phyloP scores from a whole-genome alignment of 37 sponge, comb jelly and placozoan species.

The Cladorhizidae sp. region DNA sequence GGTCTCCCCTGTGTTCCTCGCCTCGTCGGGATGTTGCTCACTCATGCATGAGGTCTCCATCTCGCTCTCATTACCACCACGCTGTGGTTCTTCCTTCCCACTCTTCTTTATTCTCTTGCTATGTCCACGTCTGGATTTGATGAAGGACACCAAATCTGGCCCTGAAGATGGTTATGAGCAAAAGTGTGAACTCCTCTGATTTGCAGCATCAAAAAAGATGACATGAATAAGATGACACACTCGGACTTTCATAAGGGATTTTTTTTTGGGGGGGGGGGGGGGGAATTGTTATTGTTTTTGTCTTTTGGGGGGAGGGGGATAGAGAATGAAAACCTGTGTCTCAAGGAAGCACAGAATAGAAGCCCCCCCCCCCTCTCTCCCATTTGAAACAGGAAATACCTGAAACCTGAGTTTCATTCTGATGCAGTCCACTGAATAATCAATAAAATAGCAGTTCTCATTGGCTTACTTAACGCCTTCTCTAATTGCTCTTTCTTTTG shows the following conservation, averaged over 20 bases:
- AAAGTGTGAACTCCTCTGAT: neutral
- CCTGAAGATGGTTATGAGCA: constrained; percentile 5
- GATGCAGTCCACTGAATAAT: neutral
- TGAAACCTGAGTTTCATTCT: too few relatives aligned
- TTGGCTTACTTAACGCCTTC: constrained; percentile 38
- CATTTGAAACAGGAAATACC: too few relatives aligned
- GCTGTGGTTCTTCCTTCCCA: neutral
- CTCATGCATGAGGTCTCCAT: neutral
- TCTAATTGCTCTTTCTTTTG: constrained; percentile 57
- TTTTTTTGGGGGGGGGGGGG: too few relatives aligned
- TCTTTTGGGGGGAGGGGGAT: too few relatives aligned
- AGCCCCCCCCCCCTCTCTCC: too few relatives aligned
- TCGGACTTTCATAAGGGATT: neutral
- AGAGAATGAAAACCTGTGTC: too few relatives aligned
- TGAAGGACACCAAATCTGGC: constrained; percentile 48
- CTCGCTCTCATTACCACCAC: neutral
- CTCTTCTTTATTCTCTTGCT: neutral
- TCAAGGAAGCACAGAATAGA: too few relatives aligned
- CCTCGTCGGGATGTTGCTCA: neutral
- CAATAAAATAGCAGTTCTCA: neutral
- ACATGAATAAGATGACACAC: too few relatives aligned
- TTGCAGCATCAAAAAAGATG: too few relatives aligned
- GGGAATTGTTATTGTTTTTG: too few relatives aligned
- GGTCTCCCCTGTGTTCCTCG: neutral
- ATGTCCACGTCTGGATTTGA: constrained; percentile 12